Evolutionary conservation across 1,140 invertebrate species (phyloP), one percentile per base, ranked within the genome.

Genomic region (Trichonephila clavipes): DNA sequence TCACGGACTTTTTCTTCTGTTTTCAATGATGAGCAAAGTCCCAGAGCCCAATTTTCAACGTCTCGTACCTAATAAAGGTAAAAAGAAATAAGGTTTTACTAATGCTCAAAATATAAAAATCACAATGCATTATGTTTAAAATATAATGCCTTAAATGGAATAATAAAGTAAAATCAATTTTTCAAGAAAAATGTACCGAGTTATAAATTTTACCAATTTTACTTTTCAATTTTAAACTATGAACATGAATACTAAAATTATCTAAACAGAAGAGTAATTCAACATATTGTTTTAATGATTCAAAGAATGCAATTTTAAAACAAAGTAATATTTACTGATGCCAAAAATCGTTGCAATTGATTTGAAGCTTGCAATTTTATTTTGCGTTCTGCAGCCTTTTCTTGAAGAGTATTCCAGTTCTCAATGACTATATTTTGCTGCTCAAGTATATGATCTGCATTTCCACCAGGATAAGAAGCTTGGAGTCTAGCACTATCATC

Each of bases 401-500:
- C 97, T 95, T 99, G 98, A 18, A 99, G 96, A 77, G 97, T 97
- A 83, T 97, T 97, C 99, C 99, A 99, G 93, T 98, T 98, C 7
- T 97, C 97, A 0, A 98, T 96, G 0, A 99, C 97, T 19, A 98
- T 97, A 34, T 97, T 97, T 96, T 98, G 97, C 95, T 99, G 97
- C 95, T 98, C 97, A 34, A 97, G 97, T 94, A 99, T 99, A 94
- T 99, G 98, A 83, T 97, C 96, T 0, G 98, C 98, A 96, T 99
- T 99, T 59, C 97, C 98, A 1, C 98, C 98, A 0, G 99, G 99
- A 96, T 99, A 99, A 14, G 98, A 96, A 10, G 97, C 96, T 95
- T 99, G 98, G 61, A 99, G 96, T 92, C 98, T 97, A 0, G 97
- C 97, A 0, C 98, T 98, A 95, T 99, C 99, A 95, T 99, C 98